Conservation (phyloP, 2,113 vertebrate species). For the Takifugu flavidus region DNA sequence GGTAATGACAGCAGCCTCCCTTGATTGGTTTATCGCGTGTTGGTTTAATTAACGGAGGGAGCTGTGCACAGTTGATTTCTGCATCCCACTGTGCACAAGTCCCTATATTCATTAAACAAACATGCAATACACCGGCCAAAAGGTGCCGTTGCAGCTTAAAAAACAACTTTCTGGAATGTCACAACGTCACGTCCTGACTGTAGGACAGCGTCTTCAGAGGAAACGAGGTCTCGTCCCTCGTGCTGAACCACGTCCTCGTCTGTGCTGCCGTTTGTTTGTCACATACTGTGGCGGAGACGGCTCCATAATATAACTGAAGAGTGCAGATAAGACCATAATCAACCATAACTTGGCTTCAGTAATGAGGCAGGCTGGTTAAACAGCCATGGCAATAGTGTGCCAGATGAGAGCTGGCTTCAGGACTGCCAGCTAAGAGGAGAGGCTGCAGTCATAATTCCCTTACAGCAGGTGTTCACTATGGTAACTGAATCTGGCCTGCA, state of each 20-base stretch:
- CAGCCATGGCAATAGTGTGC: constrained; percentile 49
- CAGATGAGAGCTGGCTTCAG: constrained; percentile 59
- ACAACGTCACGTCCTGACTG: too few relatives aligned
- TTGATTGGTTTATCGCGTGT: too few relatives aligned
- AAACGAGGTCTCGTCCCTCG: constrained; percentile 44
- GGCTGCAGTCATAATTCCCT: constrained; percentile 63
- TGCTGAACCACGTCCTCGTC: constrained; percentile 37
- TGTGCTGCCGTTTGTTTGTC: constrained; percentile 47
- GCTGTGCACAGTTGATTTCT: too few relatives aligned
- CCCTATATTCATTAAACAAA: too few relatives aligned
- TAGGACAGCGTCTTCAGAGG: constrained; percentile 6
- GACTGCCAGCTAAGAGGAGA: constrained; percentile 58
- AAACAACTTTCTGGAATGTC: too few relatives aligned
- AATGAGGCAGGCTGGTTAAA: constrained; percentile 63
- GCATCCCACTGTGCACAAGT: too few relatives aligned
- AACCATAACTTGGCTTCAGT: constrained; percentile 50
- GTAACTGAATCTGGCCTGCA: constrained; percentile 67
- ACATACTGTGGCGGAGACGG: constrained; percentile 40
- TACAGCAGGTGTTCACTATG: constrained; percentile 73
- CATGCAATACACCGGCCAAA: too few relatives aligned
- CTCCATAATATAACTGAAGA: constrained; percentile 57
- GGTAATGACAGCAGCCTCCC: too few relatives aligned
- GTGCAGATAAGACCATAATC: constrained; percentile 59
- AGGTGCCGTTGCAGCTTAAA: too few relatives aligned
- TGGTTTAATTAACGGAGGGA: too few relatives aligned